Base-by-base conservation (phyloP, 1,140 invertebrate genomes). In the Notospermus geniculatus region DNA sequence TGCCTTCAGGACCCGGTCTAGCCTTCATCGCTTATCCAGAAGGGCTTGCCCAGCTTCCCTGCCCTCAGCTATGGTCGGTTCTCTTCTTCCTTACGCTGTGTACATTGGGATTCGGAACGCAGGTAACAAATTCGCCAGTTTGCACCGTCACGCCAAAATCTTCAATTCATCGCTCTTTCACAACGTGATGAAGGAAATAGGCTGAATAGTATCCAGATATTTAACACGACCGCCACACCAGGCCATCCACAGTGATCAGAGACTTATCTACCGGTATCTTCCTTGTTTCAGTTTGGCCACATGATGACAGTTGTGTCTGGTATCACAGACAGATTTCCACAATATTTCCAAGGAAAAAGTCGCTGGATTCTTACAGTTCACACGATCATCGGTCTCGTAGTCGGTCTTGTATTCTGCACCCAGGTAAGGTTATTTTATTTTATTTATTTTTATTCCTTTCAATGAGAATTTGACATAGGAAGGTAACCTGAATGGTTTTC, bases 41-140 rank as follows among this genome's bases (percentile, higher is more conserved):
- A 85, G 91, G 90, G 23, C 86, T 94, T 75, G 88, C 90, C 43
- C 91, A 92, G 82, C 91, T 95, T 89, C 91, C 91, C 22, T 87
- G 89, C 29, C 85, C 91, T 4, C 89, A 91, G 78, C 77, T 93
- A 13, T 94, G 91, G 91, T 87, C 91, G 0, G 88, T 91, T 0
- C 80, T 93, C 64, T 94, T 95, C 80, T 95, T 95, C 84, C 89
- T 91, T 69, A 93, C 93, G 90, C 85, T 95, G 56, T 85, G 93
- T 23, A 91, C 91, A 74, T 84, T 72, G 15, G 70, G 68, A 13
- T 29, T 72, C 22, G 65, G 67, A 39, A 65, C 63, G n/a, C 63
- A 67, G 65, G 67, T 73, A 39, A 60, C n/a, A n/a, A n/a, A n/a
- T n/a, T n/a, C n/a, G n/a, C n/a, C n/a, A n/a, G n/a, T n/a, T n/a